Evolutionary conservation across 2,113 vertebrate genomes (phyloP), one percentile per base, ranked within the genome.

Genomic region (Lepisosteus osseus): DNA sequence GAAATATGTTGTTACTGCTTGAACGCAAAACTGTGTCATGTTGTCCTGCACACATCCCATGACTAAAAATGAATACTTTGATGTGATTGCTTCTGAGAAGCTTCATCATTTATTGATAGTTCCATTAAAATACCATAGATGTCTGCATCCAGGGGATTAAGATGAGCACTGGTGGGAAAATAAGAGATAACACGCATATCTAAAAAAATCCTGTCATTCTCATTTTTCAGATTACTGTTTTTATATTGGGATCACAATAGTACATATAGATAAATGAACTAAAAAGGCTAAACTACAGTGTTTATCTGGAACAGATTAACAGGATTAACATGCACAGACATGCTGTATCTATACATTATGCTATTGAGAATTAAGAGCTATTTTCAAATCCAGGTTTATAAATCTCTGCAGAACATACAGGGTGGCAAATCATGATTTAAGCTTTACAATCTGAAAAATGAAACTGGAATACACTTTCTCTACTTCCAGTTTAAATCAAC

Each of bases 51-150:
- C 79, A 76, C 76, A 74, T 85, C 80, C 81, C 81, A 71, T 80
- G 76, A 88, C 86, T 92, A 79, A 80, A 88, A 88, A 80, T 83
- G 83, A 89, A 83, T 29, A 69, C 84, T 93, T 90, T 92, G 90
- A 94, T 91, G 84, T 92, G 86, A 93, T 90, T 84, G 76, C 84
- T 86, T 90, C 86, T 90, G 91, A 94, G 85, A 82, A 88, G 85
- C 80, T 73, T 89, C 84, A 93, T 94, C 72, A 93, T 91, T 94
- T 95, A 94, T 94, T 94, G 88, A 95, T 92, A 84, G 79, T 76
- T 87, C 82, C 86, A 89, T 92, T 92, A 92, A 92, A 95, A 86
- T 76, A 77, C 68, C 75, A 80, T 84, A 76, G 79, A 87, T 65
- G 71, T 81, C 76, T 87, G 75, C 75, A 80, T 77, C 59, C 76